Base-by-base conservation (phyloP, 2,888 invertebrate species). In the Erebia aethiops region DNA sequence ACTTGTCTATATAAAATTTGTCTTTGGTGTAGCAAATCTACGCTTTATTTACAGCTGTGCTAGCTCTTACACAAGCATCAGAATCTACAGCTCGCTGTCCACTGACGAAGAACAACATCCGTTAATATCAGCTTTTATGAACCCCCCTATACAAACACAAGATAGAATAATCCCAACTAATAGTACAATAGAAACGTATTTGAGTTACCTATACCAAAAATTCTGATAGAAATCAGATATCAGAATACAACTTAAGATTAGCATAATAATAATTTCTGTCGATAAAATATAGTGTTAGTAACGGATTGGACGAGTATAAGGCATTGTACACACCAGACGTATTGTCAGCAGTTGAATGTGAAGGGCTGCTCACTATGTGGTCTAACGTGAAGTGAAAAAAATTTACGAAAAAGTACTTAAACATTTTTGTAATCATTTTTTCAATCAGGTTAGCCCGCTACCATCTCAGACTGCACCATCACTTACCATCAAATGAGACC, bases 1-100 rank as follows among this genome's bases (percentile, higher is more conserved):
- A 46, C 13, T 46, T 4, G 13, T 46, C 13, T 54, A 10, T 51
- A 11, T 49, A 43, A 49, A 13, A 10, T 46, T 61, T 18, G 2
- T 16, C 11, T 49, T 58, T n/a, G 26, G 66, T 51, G 49, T 56
- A 21, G 49, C 43, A 43, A 64, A 54, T 58, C 60, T 66, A 52
- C 62, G 46, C 60, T 63, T 46, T 74, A 77, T 77, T 63, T 77
- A 79, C 74, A 78, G 71, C 70, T 76, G 82, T 84, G 82, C 79
- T 78, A 79, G 78, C 71, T 78, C 63, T 78, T 79, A 78, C 70
- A 77, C 77, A 85, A 84, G 87, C 86, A 81, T 85, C 79, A 87
- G 87, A 88, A 87, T 87, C 87, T 87, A 75, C 68, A 74, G 67
- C 66, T 63, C 52, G 41, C 63, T 65, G 51, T 67, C 60, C 66